phyloP scores from a whole-genome alignment of 2,797 vertebrate genomes.

The Falco berigora region DNA sequence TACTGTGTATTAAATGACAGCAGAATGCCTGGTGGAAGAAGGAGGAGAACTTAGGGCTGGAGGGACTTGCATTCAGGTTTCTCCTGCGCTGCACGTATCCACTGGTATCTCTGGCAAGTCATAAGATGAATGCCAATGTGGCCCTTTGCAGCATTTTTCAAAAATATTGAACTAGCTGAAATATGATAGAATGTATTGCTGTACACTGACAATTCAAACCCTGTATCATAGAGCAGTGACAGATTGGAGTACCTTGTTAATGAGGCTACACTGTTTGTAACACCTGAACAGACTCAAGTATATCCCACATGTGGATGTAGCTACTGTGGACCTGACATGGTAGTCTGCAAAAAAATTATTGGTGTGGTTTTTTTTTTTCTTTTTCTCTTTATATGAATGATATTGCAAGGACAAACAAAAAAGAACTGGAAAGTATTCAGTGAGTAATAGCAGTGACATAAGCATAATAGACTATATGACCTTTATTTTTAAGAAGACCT shows the following conservation, averaged over 20 bases:
- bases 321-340: background rate
- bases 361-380: too few species aligned
- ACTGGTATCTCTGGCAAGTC: background rate
- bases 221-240: background rate
- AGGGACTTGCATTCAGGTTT: background rate
- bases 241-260: background rate
- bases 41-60: background rate
- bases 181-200: background rate
- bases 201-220: background rate
- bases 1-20: background rate
- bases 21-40: background rate
- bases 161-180: background rate
- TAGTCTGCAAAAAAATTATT: background rate
- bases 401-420: background rate
- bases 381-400: background rate
- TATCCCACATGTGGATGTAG: background rate
- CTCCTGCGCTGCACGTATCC: background rate
- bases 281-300: background rate
- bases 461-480: background rate
- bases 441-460: accelerated
- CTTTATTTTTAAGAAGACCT: background rate
- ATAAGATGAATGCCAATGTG: background rate
- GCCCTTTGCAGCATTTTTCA: background rate
- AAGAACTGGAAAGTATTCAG: background rate
- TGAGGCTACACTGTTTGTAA: background rate